Conservation (phyloP, 2,797 vertebrate species). For the Halcyon chelicuti region DNA sequence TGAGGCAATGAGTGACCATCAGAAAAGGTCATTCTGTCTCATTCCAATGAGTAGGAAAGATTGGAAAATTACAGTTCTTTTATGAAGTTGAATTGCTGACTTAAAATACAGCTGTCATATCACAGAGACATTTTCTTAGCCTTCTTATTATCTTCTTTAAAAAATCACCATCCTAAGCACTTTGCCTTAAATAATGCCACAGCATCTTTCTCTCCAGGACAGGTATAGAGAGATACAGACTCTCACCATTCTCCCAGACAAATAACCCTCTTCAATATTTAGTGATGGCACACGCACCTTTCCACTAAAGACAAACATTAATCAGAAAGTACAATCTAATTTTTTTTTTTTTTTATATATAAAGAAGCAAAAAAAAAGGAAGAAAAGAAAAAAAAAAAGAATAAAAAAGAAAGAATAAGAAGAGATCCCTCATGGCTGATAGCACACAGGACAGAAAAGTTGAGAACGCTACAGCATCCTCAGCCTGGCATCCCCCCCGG, state of each 20-base stretch:
- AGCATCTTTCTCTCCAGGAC: neutral
- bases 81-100: neutral
- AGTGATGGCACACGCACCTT: neutral
- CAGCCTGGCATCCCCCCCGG: rapidly evolving
- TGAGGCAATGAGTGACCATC: neutral
- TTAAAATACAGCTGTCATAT: neutral
- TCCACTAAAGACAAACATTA: neutral
- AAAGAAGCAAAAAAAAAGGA: neutral
- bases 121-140: neutral
- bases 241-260: rapidly evolving
- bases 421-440: neutral
- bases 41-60: neutral
- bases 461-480: no score
- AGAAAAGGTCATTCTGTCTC: neutral
- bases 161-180: neutral
- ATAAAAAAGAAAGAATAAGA: neutral
- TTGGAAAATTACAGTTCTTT: neutral
- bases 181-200: neutral
- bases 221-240: neutral
- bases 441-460: neutral
- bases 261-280: no score
- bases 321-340: no score
- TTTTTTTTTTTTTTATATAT: no score
- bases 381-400: neutral
- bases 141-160: neutral